Evolutionary conservation across 1,140 invertebrate genomes (phyloP), one percentile per base, ranked within the genome.

Genomic region (Drosophila pseudoananassae): DNA sequence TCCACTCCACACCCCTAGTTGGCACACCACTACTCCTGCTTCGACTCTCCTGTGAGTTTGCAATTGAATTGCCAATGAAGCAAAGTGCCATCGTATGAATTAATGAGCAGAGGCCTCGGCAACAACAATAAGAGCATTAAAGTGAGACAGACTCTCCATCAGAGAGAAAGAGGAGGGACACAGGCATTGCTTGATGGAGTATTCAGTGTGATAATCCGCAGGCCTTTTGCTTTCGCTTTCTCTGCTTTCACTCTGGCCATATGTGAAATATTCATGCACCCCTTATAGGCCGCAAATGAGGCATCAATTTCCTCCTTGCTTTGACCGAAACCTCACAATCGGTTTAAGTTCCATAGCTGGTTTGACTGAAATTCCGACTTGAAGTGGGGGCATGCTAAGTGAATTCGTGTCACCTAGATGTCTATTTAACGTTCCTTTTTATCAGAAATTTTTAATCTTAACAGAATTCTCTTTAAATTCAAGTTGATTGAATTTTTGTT

Each of bases 81-180:
- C 82, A 85, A 81, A 87, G 81, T 87, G 77, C 60, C 78, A 77
- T 81, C 60, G 69, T 82, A 87, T 85, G 78, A 85, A 85, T 87
- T 85, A 85, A 85, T 85, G 82, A 85, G 78, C 64, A 87, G 64
- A 61, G 68, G 40, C 59, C 69, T 73, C 50, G 43, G 38, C 43
- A 46, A 47, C 57, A 70, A 59, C 27, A 71, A 57, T 57, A 82
- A 60, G 69, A 74, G 61, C 55, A 64, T 63, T 60, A 69, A 38
- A 50, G 51, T 52, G 52, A 50, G 31, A 27, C n/a, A 17, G 66
- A 43, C 5, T 14, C 12, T 38, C 3, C 10, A 27, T 23, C 14
- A 23, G 14, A 23, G 9, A 17, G 27, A 7, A 27, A 17, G 20
- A 14, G 10, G 2, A 0, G 33, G 33, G 33, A 36, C 33, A n/a